These are phyloP conservation scores for Bicyclus anynana DNA, from an alignment of 1,140 invertebrate species.

Conservation along the genomic window DNA sequence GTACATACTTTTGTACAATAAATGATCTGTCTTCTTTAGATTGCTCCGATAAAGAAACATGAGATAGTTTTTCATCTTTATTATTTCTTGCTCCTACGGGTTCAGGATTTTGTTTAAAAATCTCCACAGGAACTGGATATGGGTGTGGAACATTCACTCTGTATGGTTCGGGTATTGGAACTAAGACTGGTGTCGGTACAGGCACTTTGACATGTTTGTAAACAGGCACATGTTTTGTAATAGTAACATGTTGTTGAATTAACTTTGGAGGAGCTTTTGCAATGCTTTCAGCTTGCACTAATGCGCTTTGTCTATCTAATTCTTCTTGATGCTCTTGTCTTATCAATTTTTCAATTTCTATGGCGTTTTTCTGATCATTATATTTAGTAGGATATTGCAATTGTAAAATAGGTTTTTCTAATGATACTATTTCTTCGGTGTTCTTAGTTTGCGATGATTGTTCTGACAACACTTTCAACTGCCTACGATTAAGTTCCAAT, in stretches of 20 bases:
- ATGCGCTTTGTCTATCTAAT: slow-evolving; percentile 39
- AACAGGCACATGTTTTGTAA: slow-evolving; percentile 29
- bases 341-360: slow-evolving; percentile 34
- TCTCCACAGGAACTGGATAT: slow-evolving; percentile 35
- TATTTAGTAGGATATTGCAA: slow-evolving; percentile 38
- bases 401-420: slow-evolving; percentile 18
- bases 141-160: slow-evolving; percentile 41
- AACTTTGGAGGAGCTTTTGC: slow-evolving; percentile 33
- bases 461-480: slow-evolving; percentile 21
- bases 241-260: slow-evolving; percentile 35
- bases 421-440: slow-evolving; percentile 12
- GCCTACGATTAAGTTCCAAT: slow-evolving; percentile 25
- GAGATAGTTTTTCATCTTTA: slow-evolving; percentile 28
- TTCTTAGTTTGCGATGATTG: slow-evolving; percentile 16
- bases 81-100: slow-evolving; percentile 27
- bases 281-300: slow-evolving; percentile 32
- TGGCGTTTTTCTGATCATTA: slow-evolving; percentile 34
- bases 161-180: slow-evolving; percentile 33
- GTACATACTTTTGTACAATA: slow-evolving; percentile 22
- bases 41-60: slow-evolving; percentile 26
- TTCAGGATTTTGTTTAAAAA: slow-evolving; percentile 33
- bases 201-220: slow-evolving; percentile 39
- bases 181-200: slow-evolving; percentile 31
- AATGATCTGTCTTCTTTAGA: slow-evolving; percentile 29
- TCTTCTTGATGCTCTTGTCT: slow-evolving; percentile 13